A percentile compares a stretch with the other conserved stretches of the same genome.
Evolutionary conservation across 1,140 invertebrate genomes (phyloP).

Genomic region (Atopsyche davidsoni): DNA sequence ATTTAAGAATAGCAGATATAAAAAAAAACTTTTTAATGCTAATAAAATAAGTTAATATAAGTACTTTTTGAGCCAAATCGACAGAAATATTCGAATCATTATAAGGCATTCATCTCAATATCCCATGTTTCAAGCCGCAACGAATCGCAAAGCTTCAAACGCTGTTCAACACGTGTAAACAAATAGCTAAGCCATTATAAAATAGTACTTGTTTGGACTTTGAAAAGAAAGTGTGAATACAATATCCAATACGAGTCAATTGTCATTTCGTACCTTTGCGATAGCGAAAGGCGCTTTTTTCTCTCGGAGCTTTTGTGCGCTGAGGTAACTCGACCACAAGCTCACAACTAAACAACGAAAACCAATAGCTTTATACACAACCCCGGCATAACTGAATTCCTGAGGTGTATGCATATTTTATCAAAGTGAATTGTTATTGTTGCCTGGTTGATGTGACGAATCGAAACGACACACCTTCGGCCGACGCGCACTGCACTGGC

Average conservation of each 20-base stretch:
- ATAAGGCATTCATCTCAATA: too few relatives aligned
- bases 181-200: slow-evolving; percentile 18
- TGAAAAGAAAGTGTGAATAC: slow-evolving; percentile 28
- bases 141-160: too few relatives aligned
- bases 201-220: slow-evolving; percentile 23
- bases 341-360: too few relatives aligned
- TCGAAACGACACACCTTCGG: slow-evolving; percentile 12
- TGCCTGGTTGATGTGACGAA: slow-evolving; percentile 21
- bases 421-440: not conserved
- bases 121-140: too few relatives aligned
- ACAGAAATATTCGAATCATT: too few relatives aligned
- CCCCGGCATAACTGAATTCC: not conserved
- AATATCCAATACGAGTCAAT: slow-evolving; percentile 6
- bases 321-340: not conserved
- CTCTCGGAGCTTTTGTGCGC: not conserved
- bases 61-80: too few relatives aligned
- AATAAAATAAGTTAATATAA: too few relatives aligned
- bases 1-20: too few relatives aligned
- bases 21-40: too few relatives aligned
- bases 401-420: not conserved
- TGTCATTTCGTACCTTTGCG: slow-evolving; percentile 18
- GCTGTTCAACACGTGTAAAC: slow-evolving; percentile 14
- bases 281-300: slow-evolving; percentile 7
- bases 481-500: not conserved
- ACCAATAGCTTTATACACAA: too few relatives aligned